These are phyloP conservation scores for Laticauda laticaudata DNA, from an alignment of 2,113 vertebrate species.

Conservation along the genomic window DNA sequence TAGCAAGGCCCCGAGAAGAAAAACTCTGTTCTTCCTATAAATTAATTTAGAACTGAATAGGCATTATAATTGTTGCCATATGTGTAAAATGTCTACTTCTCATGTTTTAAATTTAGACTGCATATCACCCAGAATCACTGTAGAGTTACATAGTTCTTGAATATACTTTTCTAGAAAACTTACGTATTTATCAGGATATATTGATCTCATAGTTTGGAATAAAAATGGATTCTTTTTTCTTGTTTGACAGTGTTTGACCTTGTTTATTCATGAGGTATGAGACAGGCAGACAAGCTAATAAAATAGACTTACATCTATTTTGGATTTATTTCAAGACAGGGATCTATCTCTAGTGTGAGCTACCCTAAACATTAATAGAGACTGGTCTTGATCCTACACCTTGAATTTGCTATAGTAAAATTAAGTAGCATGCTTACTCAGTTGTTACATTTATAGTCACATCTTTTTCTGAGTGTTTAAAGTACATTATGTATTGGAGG, in stretches of 20 bases:
- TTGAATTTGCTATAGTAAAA: not conserved
- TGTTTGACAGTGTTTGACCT: not conserved
- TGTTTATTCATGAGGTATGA: not conserved
- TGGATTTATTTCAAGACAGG: not conserved
- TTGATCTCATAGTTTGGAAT: not conserved
- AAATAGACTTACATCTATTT: not conserved
- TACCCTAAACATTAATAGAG: not conserved
- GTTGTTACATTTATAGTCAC: not conserved
- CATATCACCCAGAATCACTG: not conserved
- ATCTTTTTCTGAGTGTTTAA: not conserved
- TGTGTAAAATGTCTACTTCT: not conserved
- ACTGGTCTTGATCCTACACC: not conserved
- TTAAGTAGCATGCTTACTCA: not conserved
- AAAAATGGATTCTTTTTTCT: not conserved
- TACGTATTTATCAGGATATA: not conserved
- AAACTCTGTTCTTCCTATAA: not conserved
- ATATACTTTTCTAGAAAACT: not conserved
- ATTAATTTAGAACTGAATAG: not conserved
- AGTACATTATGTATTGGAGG: not conserved
- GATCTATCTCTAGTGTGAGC: not conserved
- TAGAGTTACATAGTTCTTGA: not conserved
- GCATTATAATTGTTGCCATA: not conserved
- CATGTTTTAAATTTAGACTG: not conserved
- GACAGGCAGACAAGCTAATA: not conserved
- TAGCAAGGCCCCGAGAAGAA: not conserved